These are phyloP conservation scores for Microplitis mediator DNA, from an alignment of 1,140 invertebrate species.

Conservation along the genomic window DNA sequence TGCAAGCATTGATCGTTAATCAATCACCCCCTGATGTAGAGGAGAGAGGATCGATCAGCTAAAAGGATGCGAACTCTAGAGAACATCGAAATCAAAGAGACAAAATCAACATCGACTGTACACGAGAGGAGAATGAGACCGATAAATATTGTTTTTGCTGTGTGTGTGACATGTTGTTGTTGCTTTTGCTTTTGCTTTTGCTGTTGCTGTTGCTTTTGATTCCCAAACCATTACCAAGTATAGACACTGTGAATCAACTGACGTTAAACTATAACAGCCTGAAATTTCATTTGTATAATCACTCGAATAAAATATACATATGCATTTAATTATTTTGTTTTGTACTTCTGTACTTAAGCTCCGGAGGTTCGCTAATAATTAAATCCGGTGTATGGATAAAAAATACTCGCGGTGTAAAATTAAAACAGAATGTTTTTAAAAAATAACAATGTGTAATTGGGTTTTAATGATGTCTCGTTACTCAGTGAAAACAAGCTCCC, in stretches of 20 bases:
- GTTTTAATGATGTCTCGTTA: not conserved
- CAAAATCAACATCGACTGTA: conserved; percentile 1
- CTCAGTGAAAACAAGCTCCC: not conserved
- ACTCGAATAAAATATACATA: not conserved
- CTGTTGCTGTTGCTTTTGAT: conserved; percentile 15
- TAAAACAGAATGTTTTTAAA: too few species aligned
- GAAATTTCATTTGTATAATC: not conserved
- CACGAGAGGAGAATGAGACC: conserved; percentile 26
- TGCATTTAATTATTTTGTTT: too few species aligned
- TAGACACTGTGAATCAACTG: conserved; percentile 13
- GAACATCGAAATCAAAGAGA: conserved; percentile 12
- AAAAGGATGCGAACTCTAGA: conserved; percentile 6
- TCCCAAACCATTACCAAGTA: conserved; percentile 42
- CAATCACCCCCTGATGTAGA: conserved; percentile 42
- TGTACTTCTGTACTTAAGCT: too few species aligned
- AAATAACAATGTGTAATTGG: too few species aligned
- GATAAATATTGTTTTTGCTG: conserved; percentile 53
- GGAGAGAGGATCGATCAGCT: conserved; percentile 28
- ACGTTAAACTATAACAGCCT: too few species aligned
- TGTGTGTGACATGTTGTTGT: conserved; percentile 8
- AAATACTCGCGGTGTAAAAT: too few species aligned
- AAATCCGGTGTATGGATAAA: too few species aligned
- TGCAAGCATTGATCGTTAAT: conserved; percentile 53
- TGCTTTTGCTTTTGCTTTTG: too few species aligned
- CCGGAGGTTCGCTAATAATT: too few species aligned